Conservation (phyloP, 92 coral and sea anemone species). For the Pocillopora meandrina region DNA sequence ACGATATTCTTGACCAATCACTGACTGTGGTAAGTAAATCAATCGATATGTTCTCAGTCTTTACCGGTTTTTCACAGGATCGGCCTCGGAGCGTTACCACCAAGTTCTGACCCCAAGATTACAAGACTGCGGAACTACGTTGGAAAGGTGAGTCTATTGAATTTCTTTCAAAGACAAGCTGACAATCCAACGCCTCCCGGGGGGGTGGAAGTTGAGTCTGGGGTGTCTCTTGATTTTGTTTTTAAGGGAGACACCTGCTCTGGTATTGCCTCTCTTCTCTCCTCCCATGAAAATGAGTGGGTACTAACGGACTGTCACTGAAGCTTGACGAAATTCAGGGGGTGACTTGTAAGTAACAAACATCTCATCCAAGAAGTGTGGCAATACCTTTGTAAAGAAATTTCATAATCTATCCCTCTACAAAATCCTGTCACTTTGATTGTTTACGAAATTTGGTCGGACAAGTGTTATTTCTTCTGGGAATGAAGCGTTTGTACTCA, state of each 20-base stretch:
- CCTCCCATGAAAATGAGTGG: too few relatives aligned
- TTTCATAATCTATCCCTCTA: too few relatives aligned
- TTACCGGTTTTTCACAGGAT: slow-evolving; percentile 41
- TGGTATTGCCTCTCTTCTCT: too few relatives aligned
- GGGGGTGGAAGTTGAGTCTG: neutral
- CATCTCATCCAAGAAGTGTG: too few relatives aligned
- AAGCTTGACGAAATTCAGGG: too few relatives aligned
- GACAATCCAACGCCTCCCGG: neutral
- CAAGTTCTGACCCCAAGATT: slow-evolving; percentile 62
- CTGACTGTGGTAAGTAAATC: neutral
- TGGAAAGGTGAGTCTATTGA: slow-evolving; percentile 60
- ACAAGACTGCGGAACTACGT: slow-evolving; percentile 61
- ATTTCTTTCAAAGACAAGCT: neutral
- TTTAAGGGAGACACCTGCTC: too few relatives aligned
- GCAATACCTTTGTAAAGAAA: too few relatives aligned
- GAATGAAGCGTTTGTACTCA: neutral
- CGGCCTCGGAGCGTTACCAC: slow-evolving; percentile 67
- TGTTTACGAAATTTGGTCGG: neutral
- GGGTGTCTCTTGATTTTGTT: too few relatives aligned
- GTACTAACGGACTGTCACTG: too few relatives aligned
- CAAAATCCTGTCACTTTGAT: neutral
- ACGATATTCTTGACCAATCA: too few relatives aligned
- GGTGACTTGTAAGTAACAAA: too few relatives aligned
- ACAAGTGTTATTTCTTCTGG: too few relatives aligned
- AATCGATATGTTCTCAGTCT: neutral